These are phyloP conservation scores for Drosophila virilis DNA, from an alignment of 1,140 invertebrate species.

Conservation along the genomic window DNA sequence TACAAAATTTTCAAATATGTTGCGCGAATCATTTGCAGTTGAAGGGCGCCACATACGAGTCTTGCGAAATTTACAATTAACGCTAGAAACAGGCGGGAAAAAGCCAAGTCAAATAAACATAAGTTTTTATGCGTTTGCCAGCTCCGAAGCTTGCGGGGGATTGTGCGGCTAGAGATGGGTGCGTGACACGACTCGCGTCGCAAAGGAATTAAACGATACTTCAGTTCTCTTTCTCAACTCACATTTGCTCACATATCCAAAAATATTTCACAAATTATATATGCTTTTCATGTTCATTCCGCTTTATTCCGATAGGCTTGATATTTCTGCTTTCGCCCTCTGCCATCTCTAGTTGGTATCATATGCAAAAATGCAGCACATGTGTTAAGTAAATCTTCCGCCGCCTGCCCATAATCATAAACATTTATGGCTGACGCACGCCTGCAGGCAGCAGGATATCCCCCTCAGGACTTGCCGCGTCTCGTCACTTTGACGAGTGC, in stretches of 20 bases:
- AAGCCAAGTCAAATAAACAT: constrained; percentile 83
- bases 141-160: constrained; percentile 40
- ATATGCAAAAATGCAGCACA: constrained; percentile 82
- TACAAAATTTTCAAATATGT: constrained; percentile 69
- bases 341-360: constrained; percentile 55
- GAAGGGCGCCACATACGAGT: constrained; percentile 47
- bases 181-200: neutral
- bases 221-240: neutral
- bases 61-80: constrained; percentile 69
- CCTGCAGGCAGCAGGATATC: constrained; percentile 44
- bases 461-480: constrained; percentile 44
- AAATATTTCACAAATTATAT: too few species aligned
- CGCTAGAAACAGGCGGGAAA: constrained; percentile 37
- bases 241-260: too few species aligned
- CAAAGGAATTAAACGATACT: neutral
- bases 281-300: neutral
- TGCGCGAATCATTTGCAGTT: constrained; percentile 56
- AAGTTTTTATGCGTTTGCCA: constrained; percentile 79
- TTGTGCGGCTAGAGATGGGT: constrained; percentile 33
- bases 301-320: neutral
- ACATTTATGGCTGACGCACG: constrained; percentile 78
- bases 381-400: constrained; percentile 78
- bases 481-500: constrained; percentile 76
- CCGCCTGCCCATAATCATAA: constrained; percentile 77
- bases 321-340: neutral